Conservation (phyloP, 2,797 vertebrate species). For the Pipistrellus pygmaeus region DNA sequence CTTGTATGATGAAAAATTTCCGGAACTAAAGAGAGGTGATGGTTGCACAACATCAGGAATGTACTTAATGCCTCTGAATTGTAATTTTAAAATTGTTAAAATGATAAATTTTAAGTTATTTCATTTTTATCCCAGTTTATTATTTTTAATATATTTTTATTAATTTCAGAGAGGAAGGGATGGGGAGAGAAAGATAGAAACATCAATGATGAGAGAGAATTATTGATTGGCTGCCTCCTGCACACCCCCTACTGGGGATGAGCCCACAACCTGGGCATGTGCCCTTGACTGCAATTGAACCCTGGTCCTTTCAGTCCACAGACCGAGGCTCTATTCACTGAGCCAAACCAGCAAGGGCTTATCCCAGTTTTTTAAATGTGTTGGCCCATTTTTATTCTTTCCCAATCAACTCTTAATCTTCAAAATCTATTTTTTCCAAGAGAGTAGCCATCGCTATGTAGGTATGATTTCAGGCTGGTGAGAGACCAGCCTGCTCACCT, state of each 20-base stretch:
- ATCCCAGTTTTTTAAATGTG: not conserved
- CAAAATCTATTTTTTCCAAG: not conserved
- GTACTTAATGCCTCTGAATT: not conserved
- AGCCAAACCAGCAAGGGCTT: not conserved
- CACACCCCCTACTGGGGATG: too few species aligned
- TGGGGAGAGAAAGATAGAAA: too few species aligned
- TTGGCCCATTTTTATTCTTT: slow-evolving; percentile 36
- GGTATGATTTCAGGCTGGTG: not conserved
- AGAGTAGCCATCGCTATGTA: not conserved
- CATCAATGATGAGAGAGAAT: too few species aligned
- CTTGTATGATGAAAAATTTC: not conserved
- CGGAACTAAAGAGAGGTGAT: not conserved
- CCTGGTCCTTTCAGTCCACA: too few species aligned
- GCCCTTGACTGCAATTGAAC: too few species aligned
- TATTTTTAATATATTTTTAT: not conserved
- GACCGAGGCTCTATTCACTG: too few species aligned
- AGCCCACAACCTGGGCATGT: too few species aligned
- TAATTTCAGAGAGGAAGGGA: too few species aligned
- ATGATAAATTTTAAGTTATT: not conserved
- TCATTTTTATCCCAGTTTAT: not conserved
- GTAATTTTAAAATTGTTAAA: not conserved
- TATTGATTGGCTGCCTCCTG: too few species aligned
- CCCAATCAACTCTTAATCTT: not conserved
- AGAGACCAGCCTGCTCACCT: not conserved
- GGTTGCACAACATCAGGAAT: not conserved